phyloP scores from a whole-genome alignment of 2,113 vertebrate species.

The Acanthisitta chloris region DNA sequence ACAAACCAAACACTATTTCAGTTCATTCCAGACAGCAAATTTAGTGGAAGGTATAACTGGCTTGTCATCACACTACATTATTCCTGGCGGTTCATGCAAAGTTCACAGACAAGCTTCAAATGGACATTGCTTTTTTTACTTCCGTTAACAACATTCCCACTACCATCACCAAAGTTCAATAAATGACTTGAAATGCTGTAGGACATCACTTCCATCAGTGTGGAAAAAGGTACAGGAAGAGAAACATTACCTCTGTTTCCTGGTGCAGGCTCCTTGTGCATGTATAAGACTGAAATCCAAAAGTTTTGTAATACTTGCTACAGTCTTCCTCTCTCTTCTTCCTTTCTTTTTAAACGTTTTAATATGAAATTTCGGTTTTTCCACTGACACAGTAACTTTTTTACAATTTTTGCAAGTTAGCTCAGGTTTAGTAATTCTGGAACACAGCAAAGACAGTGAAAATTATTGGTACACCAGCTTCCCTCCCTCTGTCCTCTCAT shows the following conservation, averaged over 20 bases:
- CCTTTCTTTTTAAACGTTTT: not conserved
- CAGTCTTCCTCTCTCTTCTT: not conserved
- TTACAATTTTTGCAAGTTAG: not conserved
- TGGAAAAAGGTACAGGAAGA: conserved; percentile 61
- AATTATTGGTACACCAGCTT: not conserved
- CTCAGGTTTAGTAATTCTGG: not conserved
- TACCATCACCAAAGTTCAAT: conserved; percentile 76
- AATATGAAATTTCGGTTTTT: not conserved
- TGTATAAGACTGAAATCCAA: not conserved
- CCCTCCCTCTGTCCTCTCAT: not conserved
- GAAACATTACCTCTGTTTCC: conserved; percentile 2
- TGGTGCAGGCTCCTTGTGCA: not conserved
- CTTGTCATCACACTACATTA: conserved; percentile 98
- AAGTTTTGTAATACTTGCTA: not conserved
- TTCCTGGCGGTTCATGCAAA: conserved; percentile 98
- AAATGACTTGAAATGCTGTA: conserved; percentile 70
- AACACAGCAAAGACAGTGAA: not conserved
- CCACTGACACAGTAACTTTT: not conserved
- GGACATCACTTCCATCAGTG: conserved; percentile 72
- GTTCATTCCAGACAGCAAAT: conserved; percentile 97
- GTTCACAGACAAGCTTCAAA: conserved; percentile 96
- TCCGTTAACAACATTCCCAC: conserved; percentile 66
- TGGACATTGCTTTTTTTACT: conserved; percentile 81
- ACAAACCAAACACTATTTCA: conserved; percentile 99
- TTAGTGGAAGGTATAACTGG: conserved; percentile 97